phyloP scores from a whole-genome alignment of 2,888 invertebrate genomes.

The Nemotelus pantherinus region DNA sequence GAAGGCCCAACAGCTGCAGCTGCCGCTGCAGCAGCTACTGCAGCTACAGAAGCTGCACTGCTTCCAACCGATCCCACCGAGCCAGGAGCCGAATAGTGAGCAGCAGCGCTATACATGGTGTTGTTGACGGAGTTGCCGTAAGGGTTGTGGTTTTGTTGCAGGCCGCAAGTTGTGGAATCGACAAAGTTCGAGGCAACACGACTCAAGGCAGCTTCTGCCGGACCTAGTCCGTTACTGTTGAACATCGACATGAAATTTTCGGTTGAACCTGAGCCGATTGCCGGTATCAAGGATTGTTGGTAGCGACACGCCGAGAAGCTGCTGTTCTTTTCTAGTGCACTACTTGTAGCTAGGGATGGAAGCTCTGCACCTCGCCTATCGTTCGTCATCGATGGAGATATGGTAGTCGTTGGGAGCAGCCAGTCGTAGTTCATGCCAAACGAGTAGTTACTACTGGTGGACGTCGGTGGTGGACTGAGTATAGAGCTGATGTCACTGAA shows the following conservation, averaged over 20 bases:
- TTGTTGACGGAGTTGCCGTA: slow-evolving; percentile 20
- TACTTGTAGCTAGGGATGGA: not conserved
- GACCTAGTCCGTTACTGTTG: slow-evolving; percentile 46
- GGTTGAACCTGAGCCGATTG: slow-evolving; percentile 46
- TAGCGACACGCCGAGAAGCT: slow-evolving; percentile 43
- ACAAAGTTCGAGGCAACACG: slow-evolving; percentile 34
- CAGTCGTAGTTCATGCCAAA: slow-evolving; percentile 51
- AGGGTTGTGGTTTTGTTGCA: slow-evolving; percentile 33
- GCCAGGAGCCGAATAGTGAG: slow-evolving; percentile 52
- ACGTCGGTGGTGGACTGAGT: slow-evolving; percentile 60
- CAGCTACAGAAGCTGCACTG: slow-evolving; percentile 51
- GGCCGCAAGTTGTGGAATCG: not conserved
- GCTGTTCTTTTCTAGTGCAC: too few relatives aligned
- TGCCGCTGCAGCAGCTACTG: slow-evolving; percentile 51
- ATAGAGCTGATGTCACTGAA: slow-evolving; percentile 55
- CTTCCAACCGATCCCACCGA: slow-evolving; percentile 39
- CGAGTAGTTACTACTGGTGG: slow-evolving; percentile 35
- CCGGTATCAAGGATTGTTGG: slow-evolving; percentile 46
- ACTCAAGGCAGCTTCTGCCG: slow-evolving; percentile 45
- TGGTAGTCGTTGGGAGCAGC: slow-evolving; percentile 54
- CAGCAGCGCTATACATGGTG: slow-evolving; percentile 44
- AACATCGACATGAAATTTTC: slow-evolving; percentile 54
- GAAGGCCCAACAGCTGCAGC: slow-evolving; percentile 49
- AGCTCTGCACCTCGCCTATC: slow-evolving; percentile 12
- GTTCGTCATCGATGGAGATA: slow-evolving; percentile 24